These are phyloP conservation scores for Myiagra hebetior DNA, from an alignment of 2,113 vertebrate species.

Conservation along the genomic window DNA sequence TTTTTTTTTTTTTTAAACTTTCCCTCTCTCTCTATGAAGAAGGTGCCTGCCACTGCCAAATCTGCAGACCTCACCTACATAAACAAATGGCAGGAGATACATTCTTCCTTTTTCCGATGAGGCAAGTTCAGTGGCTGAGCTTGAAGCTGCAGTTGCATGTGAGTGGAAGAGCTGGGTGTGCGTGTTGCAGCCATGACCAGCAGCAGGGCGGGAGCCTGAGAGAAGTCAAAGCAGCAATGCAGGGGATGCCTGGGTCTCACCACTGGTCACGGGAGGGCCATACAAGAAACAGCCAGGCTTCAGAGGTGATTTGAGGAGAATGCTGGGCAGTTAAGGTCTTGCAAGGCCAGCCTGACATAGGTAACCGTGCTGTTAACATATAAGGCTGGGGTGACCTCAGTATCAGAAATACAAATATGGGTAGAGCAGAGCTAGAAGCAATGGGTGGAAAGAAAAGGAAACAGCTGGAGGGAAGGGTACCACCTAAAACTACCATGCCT, in stretches of 20 bases:
- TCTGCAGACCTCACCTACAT: neutral
- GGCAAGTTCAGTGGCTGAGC: neutral
- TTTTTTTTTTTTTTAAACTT: too few species aligned
- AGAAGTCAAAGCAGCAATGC: neutral
- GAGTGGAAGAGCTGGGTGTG: neutral
- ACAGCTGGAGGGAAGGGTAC: neutral
- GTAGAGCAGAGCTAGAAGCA: neutral
- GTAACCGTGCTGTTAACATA: neutral
- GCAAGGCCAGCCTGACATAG: neutral
- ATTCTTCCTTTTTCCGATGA: neutral
- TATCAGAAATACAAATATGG: neutral
- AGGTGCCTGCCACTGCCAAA: neutral
- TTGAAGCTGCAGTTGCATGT: neutral
- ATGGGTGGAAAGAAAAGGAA: neutral
- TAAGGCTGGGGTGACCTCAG: neutral
- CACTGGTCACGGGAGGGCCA: rapidly evolving
- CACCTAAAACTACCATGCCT: neutral
- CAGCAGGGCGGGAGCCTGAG: neutral
- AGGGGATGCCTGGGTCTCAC: neutral
- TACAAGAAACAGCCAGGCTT: rapidly evolving
- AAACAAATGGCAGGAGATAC: neutral
- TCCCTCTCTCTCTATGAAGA: neutral
- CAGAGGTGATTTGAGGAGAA: neutral
- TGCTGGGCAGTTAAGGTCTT: neutral
- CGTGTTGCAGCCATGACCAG: neutral